These are phyloP conservation scores for Drosophila seguyi DNA, from an alignment of 1,140 invertebrate species.

Conservation along the genomic window DNA sequence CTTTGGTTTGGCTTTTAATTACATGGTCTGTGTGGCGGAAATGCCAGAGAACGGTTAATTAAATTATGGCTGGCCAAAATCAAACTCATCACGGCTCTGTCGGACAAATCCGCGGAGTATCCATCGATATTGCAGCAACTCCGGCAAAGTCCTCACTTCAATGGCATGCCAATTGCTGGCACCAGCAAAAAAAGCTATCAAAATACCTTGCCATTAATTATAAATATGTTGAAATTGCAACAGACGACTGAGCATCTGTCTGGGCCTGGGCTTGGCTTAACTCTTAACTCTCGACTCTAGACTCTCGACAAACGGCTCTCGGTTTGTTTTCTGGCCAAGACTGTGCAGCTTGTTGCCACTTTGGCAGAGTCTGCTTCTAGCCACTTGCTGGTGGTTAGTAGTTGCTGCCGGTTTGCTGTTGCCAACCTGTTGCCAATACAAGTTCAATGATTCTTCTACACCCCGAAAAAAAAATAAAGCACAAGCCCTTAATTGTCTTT, in stretches of 20 bases:
- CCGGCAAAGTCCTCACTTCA: conserved; percentile 41
- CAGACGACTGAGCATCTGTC: conserved; percentile 63
- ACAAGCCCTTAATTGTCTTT: conserved; percentile 17
- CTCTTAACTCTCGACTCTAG: conserved; percentile 19
- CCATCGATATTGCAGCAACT: conserved; percentile 43
- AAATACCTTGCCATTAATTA: conserved; percentile 81
- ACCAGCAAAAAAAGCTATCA: conserved; percentile 58
- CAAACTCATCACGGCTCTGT: conserved; percentile 32
- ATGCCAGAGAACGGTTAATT: conserved; percentile 71
- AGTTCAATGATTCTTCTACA: conserved; percentile 77
- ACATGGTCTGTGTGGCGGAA: conserved; percentile 67
- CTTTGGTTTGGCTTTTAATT: conserved; percentile 70
- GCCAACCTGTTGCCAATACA: conserved; percentile 57
- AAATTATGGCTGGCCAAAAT: conserved; percentile 43
- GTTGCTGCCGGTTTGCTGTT: conserved; percentile 34
- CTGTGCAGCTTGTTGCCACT: conserved; percentile 61
- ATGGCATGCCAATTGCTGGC: conserved; percentile 77
- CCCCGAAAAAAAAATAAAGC: conserved; percentile 23
- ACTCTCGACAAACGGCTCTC: conserved; percentile 18
- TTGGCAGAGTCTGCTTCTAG: conserved; percentile 22
- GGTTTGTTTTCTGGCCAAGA: conserved; percentile 25
- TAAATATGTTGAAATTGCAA: conserved; percentile 80
- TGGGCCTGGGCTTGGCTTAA: conserved; percentile 35
- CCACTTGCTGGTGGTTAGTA: conserved; percentile 16
- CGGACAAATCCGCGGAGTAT: not conserved